Base-by-base conservation (phyloP, 92 coral and sea anemone species). In the Desmophyllum pertusum region DNA sequence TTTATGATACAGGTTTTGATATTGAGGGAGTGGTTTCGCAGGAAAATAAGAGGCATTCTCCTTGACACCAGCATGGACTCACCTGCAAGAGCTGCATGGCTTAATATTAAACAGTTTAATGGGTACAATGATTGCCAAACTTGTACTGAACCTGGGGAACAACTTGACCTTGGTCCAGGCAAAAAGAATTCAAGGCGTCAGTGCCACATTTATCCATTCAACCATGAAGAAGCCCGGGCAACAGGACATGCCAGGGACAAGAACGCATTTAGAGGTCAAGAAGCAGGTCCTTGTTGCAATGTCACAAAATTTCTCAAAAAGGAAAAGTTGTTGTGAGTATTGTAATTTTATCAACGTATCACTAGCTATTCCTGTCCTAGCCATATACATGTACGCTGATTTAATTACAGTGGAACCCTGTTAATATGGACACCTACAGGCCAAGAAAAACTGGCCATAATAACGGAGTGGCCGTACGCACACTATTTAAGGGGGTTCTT, bases 81-180 rank as follows among this genome's bases (percentile, higher is more conserved):
- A 21, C 89, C 86, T 3, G 89, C 89, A 9, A 68, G 85, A 66
- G 6, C 89, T 27, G 25, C 36, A 0, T 85, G 84, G 79, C 51
- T 64, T 10, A 38, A 4, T 25, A 29, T 76, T 0, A 62, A 11
- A 39, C 88, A 84, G 33, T 76, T 63, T 29, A 85, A 85, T 85
- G 89, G 89, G 5, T 85, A 85, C 45, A 27, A 1, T 79, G 89
- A 86, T 9, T 85, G 89, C 48, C 33, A 15, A 36, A 80, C n/a
- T 30, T 85, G 89, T 46, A 85, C 75, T n/a, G 89, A 77, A 29
- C 77, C 84, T 48, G 86, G 89, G n/a, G 85, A 85, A 42, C 86
- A 85, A 63, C 86, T 85, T 23, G 84, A 78, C 35, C 78, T 85
- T 31, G 89, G 85, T 8, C 84, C 79, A 5, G 86, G 89, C 13